Evolutionary conservation across 1,140 invertebrate genomes (phyloP).

Genomic region (Papilio helenus): DNA sequence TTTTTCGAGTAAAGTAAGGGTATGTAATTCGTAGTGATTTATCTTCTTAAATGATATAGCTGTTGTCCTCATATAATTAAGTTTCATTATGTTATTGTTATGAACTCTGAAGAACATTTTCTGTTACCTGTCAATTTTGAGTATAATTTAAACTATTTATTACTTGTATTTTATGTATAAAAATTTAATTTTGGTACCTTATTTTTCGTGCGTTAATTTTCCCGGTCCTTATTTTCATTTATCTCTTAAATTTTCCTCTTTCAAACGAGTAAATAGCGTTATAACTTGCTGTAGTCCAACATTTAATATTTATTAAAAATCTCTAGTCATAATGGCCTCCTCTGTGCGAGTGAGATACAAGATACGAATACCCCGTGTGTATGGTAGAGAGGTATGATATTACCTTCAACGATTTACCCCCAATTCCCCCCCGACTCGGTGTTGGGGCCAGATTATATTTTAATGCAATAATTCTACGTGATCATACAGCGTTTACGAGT

Average conservation of each 20-base stretch:
- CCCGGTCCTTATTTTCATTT: conserved; percentile 10
- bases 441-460: conserved; percentile 60
- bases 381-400: conserved; percentile 17
- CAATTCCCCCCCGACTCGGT: conserved; percentile 37
- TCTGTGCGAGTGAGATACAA: not conserved
- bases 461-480: conserved; percentile 71
- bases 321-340: conserved; percentile 36
- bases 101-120: not conserved
- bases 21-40: not conserved
- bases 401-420: conserved; percentile 25
- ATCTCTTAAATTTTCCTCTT: conserved; percentile 12
- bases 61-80: not conserved
- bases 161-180: not conserved
- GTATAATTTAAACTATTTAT: too few species aligned
- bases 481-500: conserved; percentile 71
- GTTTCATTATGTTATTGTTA: not conserved
- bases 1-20: not conserved
- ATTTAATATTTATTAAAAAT: conserved; percentile 41
- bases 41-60: not conserved
- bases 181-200: not conserved
- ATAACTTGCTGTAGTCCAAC: conserved; percentile 32
- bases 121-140: not conserved
- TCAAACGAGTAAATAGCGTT: conserved; percentile 21
- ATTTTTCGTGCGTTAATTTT: not conserved
- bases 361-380: not conserved